phyloP scores from a whole-genome alignment of 2,113 vertebrate genomes.

The Lipotes vexillifer region DNA sequence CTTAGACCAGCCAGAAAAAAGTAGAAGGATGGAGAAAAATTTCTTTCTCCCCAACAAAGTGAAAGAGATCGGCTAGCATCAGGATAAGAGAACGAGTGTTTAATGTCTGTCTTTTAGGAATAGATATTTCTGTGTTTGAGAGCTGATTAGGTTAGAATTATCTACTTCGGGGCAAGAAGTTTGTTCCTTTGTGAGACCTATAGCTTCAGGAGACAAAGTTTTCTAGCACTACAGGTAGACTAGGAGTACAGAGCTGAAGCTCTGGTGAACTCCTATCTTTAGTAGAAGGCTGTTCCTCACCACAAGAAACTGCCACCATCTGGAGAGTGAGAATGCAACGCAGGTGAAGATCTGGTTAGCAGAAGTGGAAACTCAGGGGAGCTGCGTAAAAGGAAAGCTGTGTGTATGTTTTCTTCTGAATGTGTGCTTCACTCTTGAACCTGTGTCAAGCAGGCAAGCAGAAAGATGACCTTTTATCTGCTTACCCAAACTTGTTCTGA shows the following conservation, averaged over 20 bases:
- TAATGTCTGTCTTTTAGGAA: not conserved
- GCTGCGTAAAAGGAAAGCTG: not conserved
- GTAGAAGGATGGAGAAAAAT: too few species aligned
- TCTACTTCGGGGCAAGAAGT: not conserved
- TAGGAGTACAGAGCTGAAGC: not conserved
- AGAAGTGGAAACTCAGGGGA: not conserved
- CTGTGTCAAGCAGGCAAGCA: not conserved
- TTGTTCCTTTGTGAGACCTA: not conserved
- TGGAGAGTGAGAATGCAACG: not conserved
- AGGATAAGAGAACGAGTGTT: not conserved
- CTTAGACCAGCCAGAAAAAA: too few species aligned
- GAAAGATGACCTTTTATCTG: not conserved
- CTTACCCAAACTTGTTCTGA: not conserved
- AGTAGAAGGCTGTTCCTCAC: not conserved
- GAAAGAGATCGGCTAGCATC: not conserved
- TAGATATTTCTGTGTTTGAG: not conserved
- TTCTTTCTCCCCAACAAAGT: too few species aligned
- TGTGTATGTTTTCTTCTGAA: not conserved
- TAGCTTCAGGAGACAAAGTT: not conserved
- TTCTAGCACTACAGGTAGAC: not conserved
- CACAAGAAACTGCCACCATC: not conserved
- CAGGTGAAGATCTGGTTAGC: not conserved
- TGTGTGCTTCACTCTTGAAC: not conserved
- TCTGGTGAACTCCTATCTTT: not conserved
- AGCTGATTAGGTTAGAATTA: not conserved